Base-by-base conservation (phyloP, 2,888 invertebrate species). In the Cephus pygmeus region DNA sequence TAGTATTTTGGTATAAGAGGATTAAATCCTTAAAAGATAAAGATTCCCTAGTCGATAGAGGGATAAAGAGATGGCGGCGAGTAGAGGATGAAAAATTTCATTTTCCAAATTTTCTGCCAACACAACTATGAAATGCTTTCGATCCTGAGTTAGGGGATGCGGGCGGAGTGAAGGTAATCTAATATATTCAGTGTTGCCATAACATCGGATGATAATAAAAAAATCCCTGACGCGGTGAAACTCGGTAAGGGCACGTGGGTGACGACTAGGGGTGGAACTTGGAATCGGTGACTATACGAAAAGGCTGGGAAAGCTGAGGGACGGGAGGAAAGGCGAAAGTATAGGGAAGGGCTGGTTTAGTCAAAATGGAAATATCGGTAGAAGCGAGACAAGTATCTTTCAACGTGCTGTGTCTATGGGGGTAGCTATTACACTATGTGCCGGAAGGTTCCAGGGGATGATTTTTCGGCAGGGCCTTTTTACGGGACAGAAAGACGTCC, bases 111-210 rank as follows among this genome's bases (percentile, higher is more conserved):
- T 56, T 56, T 56, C 56, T 56, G 9, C 56, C 56, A 56, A 56
- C 56, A 56, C 56, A 56, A 56, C 23, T 56, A 56, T 23, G 56
- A 2, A 56, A 56, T 56, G 23, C 23, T 56, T 56, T 56, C 56
- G 56, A 56, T 56, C 23, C 56, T 56, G 56, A 56, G 56, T 56
- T 56, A 56, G 56, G 56, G 56, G 56, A 56, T 23, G 56, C 56
- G 56, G 23, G 23, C 56, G 23, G 56, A 56, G 30, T 9, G 71
- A 69, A 75, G 30, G 71, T 76, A 77, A 77, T 75, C 71, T 77
- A 77, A 77, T 77, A 77, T 77, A 77, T 77, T 77, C 77, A 77
- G 77, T 77, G 77, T 77, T 77, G 75, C 77, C 77, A 75, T 77
- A 77, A 77, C 77, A 77, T 77, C 71, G 77, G 77, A 77, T 77